Evolutionary conservation across 2,113 vertebrate genomes (phyloP).

Genomic region (Ammodytes dubius): DNA sequence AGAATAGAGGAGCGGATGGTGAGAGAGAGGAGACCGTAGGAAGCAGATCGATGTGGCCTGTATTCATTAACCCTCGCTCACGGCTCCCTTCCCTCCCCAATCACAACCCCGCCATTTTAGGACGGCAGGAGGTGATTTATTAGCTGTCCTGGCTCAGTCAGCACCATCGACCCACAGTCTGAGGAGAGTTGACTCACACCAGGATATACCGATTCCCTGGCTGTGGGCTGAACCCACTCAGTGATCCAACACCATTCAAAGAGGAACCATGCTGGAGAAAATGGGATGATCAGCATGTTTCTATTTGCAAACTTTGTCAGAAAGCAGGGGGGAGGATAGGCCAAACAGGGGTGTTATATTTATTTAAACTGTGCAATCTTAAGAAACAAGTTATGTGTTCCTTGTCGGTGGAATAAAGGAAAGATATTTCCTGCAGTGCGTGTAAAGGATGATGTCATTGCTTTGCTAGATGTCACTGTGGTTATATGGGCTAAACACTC

Average conservation of each 20-base stretch:
- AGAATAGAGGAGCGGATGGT: slow-evolving; percentile 65
- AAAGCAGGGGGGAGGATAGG: neutral
- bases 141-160: slow-evolving; percentile 84
- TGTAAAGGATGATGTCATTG: neutral
- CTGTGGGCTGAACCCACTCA: slow-evolving; percentile 65
- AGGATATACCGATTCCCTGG: slow-evolving; percentile 75
- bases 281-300: slow-evolving; percentile 25
- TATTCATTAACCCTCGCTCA: slow-evolving; percentile 86
- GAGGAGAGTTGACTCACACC: slow-evolving; percentile 81
- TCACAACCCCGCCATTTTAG: slow-evolving; percentile 80
- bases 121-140: slow-evolving; percentile 83
- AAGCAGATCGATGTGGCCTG: slow-evolving; percentile 81
- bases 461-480: neutral
- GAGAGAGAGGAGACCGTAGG: slow-evolving; percentile 63
- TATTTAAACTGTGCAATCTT: neutral
- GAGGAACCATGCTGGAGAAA: slow-evolving; percentile 37
- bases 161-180: slow-evolving; percentile 81
- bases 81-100: slow-evolving; percentile 78
- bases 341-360: neutral
- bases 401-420: neutral
- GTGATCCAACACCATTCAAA: slow-evolving; percentile 55
- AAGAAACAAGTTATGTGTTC: neutral
- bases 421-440: neutral
- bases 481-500: slow-evolving; percentile 4
- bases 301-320: slow-evolving; percentile 18